Evolutionary conservation across 2,113 vertebrate genomes (phyloP).

Genomic region (Zonotrichia leucophrys): DNA sequence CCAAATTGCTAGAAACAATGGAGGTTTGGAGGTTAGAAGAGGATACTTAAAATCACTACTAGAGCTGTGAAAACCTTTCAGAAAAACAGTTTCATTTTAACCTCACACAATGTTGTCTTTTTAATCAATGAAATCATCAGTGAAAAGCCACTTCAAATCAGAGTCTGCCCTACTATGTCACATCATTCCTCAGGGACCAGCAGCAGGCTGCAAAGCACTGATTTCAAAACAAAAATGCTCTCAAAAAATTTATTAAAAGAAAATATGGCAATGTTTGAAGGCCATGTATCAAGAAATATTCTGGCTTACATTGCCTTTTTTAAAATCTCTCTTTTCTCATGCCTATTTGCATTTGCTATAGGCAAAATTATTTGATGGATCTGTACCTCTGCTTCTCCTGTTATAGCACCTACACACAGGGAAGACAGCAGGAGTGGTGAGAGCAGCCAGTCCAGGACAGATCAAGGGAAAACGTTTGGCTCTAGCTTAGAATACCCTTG

Average conservation of each 20-base stretch:
- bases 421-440: not conserved
- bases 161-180: not conserved
- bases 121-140: not conserved
- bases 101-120: not conserved
- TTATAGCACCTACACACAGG: not conserved
- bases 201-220: not conserved
- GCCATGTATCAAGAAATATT: not conserved
- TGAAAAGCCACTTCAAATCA: not conserved
- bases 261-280: not conserved
- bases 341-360: not conserved
- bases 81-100: not conserved
- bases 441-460: not conserved
- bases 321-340: not conserved
- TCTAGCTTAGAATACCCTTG: not conserved
- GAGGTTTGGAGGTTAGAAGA: not conserved
- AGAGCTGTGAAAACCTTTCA: not conserved
- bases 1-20: not conserved
- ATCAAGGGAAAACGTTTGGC: not conserved
- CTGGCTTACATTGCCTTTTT: not conserved
- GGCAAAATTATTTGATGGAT: not conserved
- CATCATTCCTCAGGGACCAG: not conserved
- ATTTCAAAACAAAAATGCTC: not conserved
- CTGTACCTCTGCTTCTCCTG: not conserved
- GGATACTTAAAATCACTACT: not conserved
- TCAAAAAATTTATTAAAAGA: not conserved